Evolutionary conservation across 2,888 invertebrate species (phyloP), one percentile per base, ranked within the genome.

Genomic region (Aspidiotus destructor): DNA sequence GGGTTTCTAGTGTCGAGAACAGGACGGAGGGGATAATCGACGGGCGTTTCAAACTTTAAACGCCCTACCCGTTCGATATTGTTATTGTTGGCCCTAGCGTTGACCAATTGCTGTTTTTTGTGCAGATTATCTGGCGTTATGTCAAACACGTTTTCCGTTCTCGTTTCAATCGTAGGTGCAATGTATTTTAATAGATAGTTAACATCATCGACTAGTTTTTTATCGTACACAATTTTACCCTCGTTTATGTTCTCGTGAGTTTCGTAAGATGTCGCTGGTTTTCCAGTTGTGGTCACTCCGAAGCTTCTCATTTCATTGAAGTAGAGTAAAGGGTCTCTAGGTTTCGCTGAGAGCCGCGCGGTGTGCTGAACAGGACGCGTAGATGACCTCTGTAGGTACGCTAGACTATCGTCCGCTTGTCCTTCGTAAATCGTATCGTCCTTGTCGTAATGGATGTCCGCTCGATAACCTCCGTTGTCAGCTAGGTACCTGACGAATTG

Each of bases 401-500:
- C 40, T 2, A 15, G n/a, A 15, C 17, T 55, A 8, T 8, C 40
- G 28, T 58, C 58, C 13, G 58, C 41, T 10, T 11, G 42, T 16
- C 42, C 15, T 11, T 13, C 16, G 28, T n/a, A 8, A 15, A 15
- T 53, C 11, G 17, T 17, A 42, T 61, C 57, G 16, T 60, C 65
- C 6, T 55, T 65, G 16, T 70, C 82, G 72, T 85, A 85, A 78
- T 82, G 80, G 0, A 85, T 85, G 71, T 85, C 82, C 3, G 86
- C 86, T 73, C 84, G 83, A 75, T 85, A 86, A 1, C 85, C 85
- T 70, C 82, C 82, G 76, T 84, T 83, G 71, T 85, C 85, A 1
- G 85, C 86, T 7, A 81, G 84, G 75, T 85, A 86, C 8, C 84
- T 84, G 0, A 85, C 85, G 11, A 84, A 82, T 75, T 86, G 85